phyloP scores from a whole-genome alignment of 2,113 vertebrate genomes.

The Tachysurus vachellii region DNA sequence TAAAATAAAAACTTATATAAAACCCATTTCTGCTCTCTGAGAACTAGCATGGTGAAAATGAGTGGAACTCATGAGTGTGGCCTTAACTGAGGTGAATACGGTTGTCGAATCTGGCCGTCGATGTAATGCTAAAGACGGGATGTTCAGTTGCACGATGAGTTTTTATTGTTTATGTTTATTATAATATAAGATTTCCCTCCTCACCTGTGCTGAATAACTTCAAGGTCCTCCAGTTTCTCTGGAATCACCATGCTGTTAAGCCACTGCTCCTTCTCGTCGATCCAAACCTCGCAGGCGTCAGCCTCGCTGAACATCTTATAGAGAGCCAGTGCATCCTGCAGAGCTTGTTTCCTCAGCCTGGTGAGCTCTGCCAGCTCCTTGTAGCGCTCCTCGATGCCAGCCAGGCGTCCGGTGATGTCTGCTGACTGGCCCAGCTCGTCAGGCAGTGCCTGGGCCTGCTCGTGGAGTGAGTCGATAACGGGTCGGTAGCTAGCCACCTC shows the following conservation, averaged over 20 bases:
- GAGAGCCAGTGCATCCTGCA: conserved; percentile 93
- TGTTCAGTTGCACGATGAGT: background rate
- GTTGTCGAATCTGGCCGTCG: background rate
- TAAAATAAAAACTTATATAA: too few relatives aligned
- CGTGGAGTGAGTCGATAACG: conserved; percentile 84
- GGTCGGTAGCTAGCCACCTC: conserved; percentile 88
- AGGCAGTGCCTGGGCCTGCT: conserved; percentile 81
- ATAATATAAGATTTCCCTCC: background rate
- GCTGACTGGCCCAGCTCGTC: conserved; percentile 74
- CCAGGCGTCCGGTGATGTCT: conserved; percentile 80
- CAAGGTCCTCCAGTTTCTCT: conserved; percentile 95
- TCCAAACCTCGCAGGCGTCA: conserved; percentile 92
- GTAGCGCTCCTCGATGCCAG: conserved; percentile 93
- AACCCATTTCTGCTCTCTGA: background rate
- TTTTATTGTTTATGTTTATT: background rate
- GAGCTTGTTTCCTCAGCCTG: conserved; percentile 88
- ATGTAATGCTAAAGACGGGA: background rate
- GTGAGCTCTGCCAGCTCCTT: conserved; percentile 88
- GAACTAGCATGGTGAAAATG: background rate
- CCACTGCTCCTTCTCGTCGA: conserved; percentile 98
- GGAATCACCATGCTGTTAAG: conserved; percentile 95
- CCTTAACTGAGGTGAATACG: background rate
- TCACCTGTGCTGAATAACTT: conserved; percentile 98
- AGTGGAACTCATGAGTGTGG: too few relatives aligned
- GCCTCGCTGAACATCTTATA: conserved; percentile 97